These are phyloP conservation scores for Pollenia labialis DNA, from an alignment of 2,888 invertebrate genomes.

Conservation along the genomic window DNA sequence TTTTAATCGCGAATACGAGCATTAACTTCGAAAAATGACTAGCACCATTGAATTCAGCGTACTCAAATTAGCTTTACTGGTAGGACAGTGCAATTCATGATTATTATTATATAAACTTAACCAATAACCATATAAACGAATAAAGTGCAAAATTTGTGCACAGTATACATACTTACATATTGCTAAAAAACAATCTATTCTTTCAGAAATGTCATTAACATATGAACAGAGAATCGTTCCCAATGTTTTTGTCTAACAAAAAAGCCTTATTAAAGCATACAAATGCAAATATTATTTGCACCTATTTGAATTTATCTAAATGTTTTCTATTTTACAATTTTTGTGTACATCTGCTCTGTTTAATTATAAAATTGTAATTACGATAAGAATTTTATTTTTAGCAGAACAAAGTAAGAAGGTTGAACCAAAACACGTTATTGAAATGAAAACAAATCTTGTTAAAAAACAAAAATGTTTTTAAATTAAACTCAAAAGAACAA, in stretches of 20 bases:
- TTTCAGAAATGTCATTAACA: too few species aligned
- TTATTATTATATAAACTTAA: too few species aligned
- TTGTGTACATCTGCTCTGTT: conserved; percentile 9
- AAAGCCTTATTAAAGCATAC: neutral
- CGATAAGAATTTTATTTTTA: conserved; percentile 49
- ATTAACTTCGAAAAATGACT: too few species aligned
- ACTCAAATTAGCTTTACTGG: too few species aligned
- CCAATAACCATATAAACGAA: too few species aligned
- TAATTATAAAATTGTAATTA: conserved; percentile 34
- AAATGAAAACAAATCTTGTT: conserved; percentile 52
- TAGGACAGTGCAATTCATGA: too few species aligned
- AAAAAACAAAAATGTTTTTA: conserved; percentile 13
- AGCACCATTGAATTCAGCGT: too few species aligned
- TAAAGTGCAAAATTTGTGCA: too few species aligned
- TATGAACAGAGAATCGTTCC: neutral
- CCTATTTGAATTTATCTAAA: conserved; percentile 1
- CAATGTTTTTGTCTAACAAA: neutral
- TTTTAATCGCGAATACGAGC: too few species aligned
- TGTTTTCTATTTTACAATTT: conserved; percentile 19
- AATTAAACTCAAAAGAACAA: conserved; percentile 29
- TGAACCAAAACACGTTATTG: conserved; percentile 32
- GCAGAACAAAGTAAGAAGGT: conserved; percentile 9
- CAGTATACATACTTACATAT: too few species aligned
- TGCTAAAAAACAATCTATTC: too few species aligned
- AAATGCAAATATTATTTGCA: neutral